Evolutionary conservation across 2,113 vertebrate species (phyloP).

Genomic region (Siniperca knerii): DNA sequence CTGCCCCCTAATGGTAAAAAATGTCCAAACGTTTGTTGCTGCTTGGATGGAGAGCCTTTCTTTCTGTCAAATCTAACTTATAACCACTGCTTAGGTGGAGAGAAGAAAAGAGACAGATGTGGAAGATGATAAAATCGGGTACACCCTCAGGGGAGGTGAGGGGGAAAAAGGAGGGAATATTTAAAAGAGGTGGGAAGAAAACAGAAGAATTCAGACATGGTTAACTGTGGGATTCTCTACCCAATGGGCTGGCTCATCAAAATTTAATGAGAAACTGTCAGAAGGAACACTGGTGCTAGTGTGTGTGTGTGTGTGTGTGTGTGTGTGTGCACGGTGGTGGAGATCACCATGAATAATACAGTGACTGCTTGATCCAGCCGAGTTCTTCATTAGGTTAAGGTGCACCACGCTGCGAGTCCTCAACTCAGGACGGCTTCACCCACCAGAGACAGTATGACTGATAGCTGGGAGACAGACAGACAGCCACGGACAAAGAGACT

Average conservation of each 20-base stretch:
- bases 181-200: not conserved
- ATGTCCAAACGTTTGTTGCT: too few species aligned
- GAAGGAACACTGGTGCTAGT: not conserved
- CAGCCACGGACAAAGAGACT: not conserved
- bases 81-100: not conserved
- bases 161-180: not conserved
- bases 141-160: not conserved
- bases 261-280: constrained; percentile 49
- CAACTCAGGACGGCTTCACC: not conserved
- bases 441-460: constrained; percentile 13
- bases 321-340: constrained; percentile 9
- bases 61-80: too few species aligned
- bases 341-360: constrained; percentile 62
- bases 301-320: constrained; percentile 38
- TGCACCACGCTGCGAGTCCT: not conserved
- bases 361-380: constrained; percentile 21
- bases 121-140: not conserved
- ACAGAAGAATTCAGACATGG: not conserved
- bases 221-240: constrained; percentile 18
- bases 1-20: too few species aligned
- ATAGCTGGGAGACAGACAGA: not conserved
- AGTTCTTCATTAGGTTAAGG: constrained; percentile 42
- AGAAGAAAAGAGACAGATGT: not conserved
- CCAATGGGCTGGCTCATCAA: constrained; percentile 38
- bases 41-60: too few species aligned